Evolutionary conservation across 2,797 vertebrate species (phyloP), one percentile per base, ranked within the genome.

Genomic region (Anolis apletophallus): DNA sequence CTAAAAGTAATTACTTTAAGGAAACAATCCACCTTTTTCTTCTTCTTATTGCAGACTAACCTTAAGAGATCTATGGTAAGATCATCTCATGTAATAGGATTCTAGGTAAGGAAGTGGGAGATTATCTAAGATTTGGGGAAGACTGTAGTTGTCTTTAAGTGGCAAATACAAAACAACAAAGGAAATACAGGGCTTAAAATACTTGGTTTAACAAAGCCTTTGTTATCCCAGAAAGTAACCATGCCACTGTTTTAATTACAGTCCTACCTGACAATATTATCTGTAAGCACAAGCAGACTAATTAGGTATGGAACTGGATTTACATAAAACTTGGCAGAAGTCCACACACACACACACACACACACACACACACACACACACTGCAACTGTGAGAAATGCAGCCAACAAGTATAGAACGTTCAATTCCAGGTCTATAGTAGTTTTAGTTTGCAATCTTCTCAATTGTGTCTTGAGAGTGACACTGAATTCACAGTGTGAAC

Each of bases 1-100:
- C 23, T 86, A 32, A 19, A 71, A 54, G 83, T 83, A 79, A 87
- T 83, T 87, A 72, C 75, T 72, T 83, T 40, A 83, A 64, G 81
- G 74, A 72, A 71, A 87, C 74, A 78, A 71, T 72, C 79, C 50
- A 34, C 14, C 46, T n/a, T 78, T n/a, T 87, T n/a, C n/a, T n/a
- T n/a, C n/a, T 57, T 61, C 54, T 73, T 52, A 72, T 52, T 78
- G 50, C 75, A 83, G 86, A 71, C 74, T 52, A 87, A 69, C 55
- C 64, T 80, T 69, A 68, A 80, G 71, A 81, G 61, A 69, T 75
- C 29, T 69, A n/a, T 21, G 61, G 71, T 16, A 76, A 85, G 71
- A 81, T 80, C 64, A 69, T 84, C 71, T 81, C 61, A 36, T 40
- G 74, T 78, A 83, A 61, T 80, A 78, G 52, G 72, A 85, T 88